Base-by-base conservation (phyloP, 2,888 invertebrate genomes). In the Eudasyphora cyanicolor region DNA sequence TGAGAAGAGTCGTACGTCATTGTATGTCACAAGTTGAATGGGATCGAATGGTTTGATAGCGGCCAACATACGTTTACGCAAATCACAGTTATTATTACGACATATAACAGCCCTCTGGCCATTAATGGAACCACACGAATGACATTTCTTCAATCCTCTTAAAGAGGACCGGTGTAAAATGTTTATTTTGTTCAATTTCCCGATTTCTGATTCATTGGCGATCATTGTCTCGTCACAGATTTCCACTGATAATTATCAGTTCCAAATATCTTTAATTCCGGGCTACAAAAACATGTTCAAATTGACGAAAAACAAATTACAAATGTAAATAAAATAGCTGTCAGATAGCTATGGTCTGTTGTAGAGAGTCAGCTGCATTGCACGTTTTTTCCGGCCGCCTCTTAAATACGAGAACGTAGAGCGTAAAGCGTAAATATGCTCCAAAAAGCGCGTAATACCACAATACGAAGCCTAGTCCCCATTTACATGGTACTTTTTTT, bases 121-220 rank as follows among this genome's bases (percentile, higher is more conserved):
- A 91, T 96, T 97, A 84, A 94, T 94, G 1, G 94, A 94, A 0
- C 95, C 95, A 92, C 97, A 97, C 88, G 95, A 95, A 0, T 94
- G 94, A 89, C 96, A 97, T 88, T 95, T 95, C 86, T 95, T 93
- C 0, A 96, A 93, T 5, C 96, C 96, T 70, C 96, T 90, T 38
- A 89, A 79, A 12, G 87, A 86, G 3, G 84, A 84, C 5, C 88
- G 81, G 35, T 29, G 73, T 24, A 81, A 45, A 10, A 84, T 38
- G 74, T 73, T 80, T 6, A 42, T 76, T 73, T 74, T 76, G 19
- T 51, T 62, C 49, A 79, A 54, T 19, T 71, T 76, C 29, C 54
- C 76, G 60, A 75, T 57, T 27, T 71, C 70, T 14, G 32, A 14
- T 57, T 76, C 70, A 75, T 27, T 76, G 42, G 64, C 62, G 1